Evolutionary conservation across 2,888 invertebrate genomes (phyloP), one percentile per base, ranked within the genome.

Genomic region (Leucoma salicis): DNA sequence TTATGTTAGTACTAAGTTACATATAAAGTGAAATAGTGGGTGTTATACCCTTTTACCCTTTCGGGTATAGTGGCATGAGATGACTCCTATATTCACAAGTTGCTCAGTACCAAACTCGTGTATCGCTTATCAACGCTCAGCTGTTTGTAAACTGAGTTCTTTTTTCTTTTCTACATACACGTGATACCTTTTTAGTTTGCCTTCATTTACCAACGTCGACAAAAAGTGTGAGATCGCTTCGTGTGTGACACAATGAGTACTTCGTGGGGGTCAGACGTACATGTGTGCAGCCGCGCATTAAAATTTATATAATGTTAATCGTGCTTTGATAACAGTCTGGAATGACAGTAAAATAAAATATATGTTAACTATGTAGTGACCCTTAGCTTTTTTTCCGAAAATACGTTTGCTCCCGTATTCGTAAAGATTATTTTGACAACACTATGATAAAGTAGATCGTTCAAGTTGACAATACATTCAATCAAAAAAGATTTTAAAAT

Each of bases 91-190:
- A n/a, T n/a, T n/a, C n/a, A n/a, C n/a, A n/a, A n/a, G n/a, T n/a
- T n/a, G n/a, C n/a, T n/a, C n/a, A n/a, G 21, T 21, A 21, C 21
- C 6, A 21, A 27, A n/a, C 27, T 4, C 3, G 27, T 27, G n/a
- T 27, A 10, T 7, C 31, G 31, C 63, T 73, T 74, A 70, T 76
- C 73, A 63, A 52, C 52, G 59, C 80, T 85, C 83, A 83, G 83
- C 83, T 84, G 83, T 81, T 82, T 77, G 75, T 74, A 63, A 66
- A 73, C 66, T 66, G 60, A 70, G 44, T 71, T 81, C 80, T 82
- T 78, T 53, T 31, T 51, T 37, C 48, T 32, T n/a, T 8, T 13
- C 10, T 49, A 37, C 44, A 53, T 66, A 71, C 74, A 78, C 75
- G 74, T 72, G 73, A 70, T 67, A 61, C 53, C 54, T 70, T 73